These are phyloP conservation scores for Campopleginae sp. DNA, from an alignment of 2,888 invertebrate genomes.

Conservation along the genomic window DNA sequence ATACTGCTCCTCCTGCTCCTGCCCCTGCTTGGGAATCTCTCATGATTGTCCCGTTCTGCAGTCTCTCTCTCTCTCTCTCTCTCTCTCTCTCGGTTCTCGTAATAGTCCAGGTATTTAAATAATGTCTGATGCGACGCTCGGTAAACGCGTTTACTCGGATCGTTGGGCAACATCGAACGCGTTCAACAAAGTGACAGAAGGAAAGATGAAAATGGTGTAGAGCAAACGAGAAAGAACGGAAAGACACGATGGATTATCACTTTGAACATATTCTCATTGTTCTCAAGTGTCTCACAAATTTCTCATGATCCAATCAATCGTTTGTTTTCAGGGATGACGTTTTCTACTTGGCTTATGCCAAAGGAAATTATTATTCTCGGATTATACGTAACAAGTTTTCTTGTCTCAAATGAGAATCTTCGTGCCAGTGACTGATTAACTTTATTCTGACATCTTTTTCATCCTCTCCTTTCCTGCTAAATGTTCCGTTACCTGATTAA, in stretches of 20 bases:
- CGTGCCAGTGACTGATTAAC: slow-evolving; percentile 43
- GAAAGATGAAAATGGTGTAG: neutral
- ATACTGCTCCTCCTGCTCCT: slow-evolving; percentile 62
- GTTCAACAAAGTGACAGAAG: slow-evolving; percentile 68
- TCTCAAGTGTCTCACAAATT: slow-evolving; percentile 17
- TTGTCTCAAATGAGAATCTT: slow-evolving; percentile 49
- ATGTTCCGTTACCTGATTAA: neutral
- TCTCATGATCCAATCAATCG: slow-evolving; percentile 57
- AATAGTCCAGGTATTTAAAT: slow-evolving; percentile 81
- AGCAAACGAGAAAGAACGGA: slow-evolving; percentile 18
- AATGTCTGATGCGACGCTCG: slow-evolving; percentile 67
- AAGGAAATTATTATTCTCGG: slow-evolving; percentile 12
- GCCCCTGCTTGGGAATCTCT: slow-evolving; percentile 83
- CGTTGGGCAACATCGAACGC: slow-evolving; percentile 77
- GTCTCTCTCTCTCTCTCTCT: slow-evolving; percentile 56
- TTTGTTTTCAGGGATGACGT: slow-evolving; percentile 44
- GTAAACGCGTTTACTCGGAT: slow-evolving; percentile 69
- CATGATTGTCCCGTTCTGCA: slow-evolving; percentile 81
- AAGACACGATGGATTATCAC: slow-evolving; percentile 48
- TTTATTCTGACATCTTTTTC: slow-evolving; percentile 36
- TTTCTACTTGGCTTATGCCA: slow-evolving; percentile 1
- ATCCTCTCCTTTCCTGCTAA: slow-evolving; percentile 9
- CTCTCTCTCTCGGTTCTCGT: slow-evolving; percentile 80
- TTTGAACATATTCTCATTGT: slow-evolving; percentile 39
- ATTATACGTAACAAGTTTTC: slow-evolving; percentile 18